Evolutionary conservation across 2,888 invertebrate species (phyloP).

Genomic region (Oegoconia quadripuncta): DNA sequence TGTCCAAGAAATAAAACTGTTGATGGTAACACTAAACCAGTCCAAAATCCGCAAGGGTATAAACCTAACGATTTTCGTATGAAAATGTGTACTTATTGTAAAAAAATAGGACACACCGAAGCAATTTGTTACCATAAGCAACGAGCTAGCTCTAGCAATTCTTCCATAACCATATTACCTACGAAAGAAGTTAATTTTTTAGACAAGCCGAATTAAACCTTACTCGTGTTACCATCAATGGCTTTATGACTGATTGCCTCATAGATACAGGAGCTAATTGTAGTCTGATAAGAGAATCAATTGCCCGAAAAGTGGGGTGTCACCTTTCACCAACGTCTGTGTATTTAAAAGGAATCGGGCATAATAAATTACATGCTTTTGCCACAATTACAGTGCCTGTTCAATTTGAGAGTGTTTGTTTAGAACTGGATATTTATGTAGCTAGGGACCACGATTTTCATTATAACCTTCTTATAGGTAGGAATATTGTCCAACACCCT

Average conservation of each 20-base stretch:
- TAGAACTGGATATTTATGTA: slow-evolving; percentile 22
- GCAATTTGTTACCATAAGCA: no score
- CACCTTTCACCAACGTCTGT: slow-evolving; percentile 5
- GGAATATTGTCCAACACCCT: slow-evolving; percentile 12
- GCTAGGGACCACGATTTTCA: slow-evolving; percentile 14
- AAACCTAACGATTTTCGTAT: no score
- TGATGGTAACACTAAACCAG: no score
- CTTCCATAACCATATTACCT: no score
- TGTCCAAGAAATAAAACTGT: slow-evolving; percentile 2
- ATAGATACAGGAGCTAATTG: slow-evolving; percentile 25
- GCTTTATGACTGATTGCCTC: slow-evolving; percentile 9
- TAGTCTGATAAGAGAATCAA: slow-evolving; percentile 21
- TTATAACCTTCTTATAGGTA: no score
- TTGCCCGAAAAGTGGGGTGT: slow-evolving; percentile 12
- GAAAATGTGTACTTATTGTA: slow-evolving; percentile 16
- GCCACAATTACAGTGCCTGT: slow-evolving; percentile 15
- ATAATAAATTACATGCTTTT: slow-evolving; percentile 11
- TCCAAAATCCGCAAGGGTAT: no score
- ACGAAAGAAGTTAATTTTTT: no score
- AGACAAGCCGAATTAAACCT: slow-evolving; percentile 7
- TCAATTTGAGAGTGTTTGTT: slow-evolving; percentile 17
- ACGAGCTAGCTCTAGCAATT: no score
- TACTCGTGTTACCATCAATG: slow-evolving; percentile 13
- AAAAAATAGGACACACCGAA: slow-evolving; percentile 20
- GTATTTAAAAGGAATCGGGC: slow-evolving; percentile 16